Base-by-base conservation (phyloP, 2,797 vertebrate genomes). In the Sebastes diaconus region DNA sequence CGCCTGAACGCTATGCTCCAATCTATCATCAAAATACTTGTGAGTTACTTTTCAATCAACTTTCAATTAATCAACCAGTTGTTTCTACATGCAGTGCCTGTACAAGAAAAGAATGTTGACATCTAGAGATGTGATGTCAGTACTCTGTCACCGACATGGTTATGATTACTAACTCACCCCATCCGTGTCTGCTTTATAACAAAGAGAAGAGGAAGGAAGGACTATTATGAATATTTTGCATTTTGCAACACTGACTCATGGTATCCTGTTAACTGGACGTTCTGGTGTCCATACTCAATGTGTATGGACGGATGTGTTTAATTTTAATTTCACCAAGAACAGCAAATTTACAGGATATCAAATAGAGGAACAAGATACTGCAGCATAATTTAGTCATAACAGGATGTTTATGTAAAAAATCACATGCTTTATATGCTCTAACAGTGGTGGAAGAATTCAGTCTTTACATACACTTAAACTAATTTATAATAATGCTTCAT, bases 281-380 rank as follows among this genome's bases (percentile, higher is more conserved):
- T 68, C 14, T 55, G 36, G 1, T 67, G 11, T 55, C 6, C n/a
- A 2, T 4, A 63, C 36, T 24, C 24, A 6, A 11, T 22, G 25
- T 24, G 50, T 46, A 46, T 46, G 42, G 42, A 46, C 27, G 14
- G 72, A 75, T 68, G 32, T 68, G 7, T 18, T 46, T 46, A 52
- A 52, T 52, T 52, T 20, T n/a, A 50, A 72, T 75, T 79, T 68
- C 9, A 13, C 46, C 61, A 54, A 30, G 57, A 14, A 57, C 74
- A 81, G 74, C 78, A 79, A 10, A 68, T 73, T 59, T 71, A 18
- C 39, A 75, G 65, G 76, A 71, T 52, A 24, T 78, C 8, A 79
- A 69, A 65, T 6, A 69, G 24, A 10, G 60, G 68, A 79, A 75
- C 27, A 50, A 61, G 57, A 36, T 22, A n/a, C 14, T 80, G 73